Base-by-base conservation (phyloP, 2,797 vertebrate genomes). In the Erithacus rubecula region DNA sequence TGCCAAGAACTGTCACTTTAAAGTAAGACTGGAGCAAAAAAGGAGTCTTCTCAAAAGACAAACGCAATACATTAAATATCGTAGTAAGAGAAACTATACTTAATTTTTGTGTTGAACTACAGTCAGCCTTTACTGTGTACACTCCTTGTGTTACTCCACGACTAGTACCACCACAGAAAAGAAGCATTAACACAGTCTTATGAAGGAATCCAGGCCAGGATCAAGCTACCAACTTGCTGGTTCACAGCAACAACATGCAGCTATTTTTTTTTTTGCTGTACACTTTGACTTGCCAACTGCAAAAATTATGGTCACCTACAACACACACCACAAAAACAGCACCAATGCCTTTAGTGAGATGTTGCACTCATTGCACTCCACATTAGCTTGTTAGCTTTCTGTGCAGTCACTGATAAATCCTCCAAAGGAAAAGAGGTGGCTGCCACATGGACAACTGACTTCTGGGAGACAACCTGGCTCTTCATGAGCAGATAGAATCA, bases 61-160 rank as follows among this genome's bases (percentile, higher is more conserved):
- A n/a, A 39, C 5, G 15, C 20, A 30, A 34, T 27, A 53, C 21
- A 43, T 21, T 60, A 27, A 30, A 47, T 43, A 55, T 27, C n/a
- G 36, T 16, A 56, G 20, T 13, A 69, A 63, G 27, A 49, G 27
- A 63, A 69, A 29, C 9, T 44, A 8, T 69, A 76, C 62, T 83
- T 15, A 49, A 30, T 26, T 63, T 62, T 36, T 44, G 19, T 26
- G 37, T 2, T 76, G 6, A 69, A 37, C 36, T 37, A 37, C 55
- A 49, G 20, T 26, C 0, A 0, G 49, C 16, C 12, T 6, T 19
- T 56, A 36, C 5, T 26, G 6, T 22, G 27, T 21, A 49, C 16
- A 69, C 7, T 29, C 41, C 18, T 47, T 0, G 0, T n/a, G 27
- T 63, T 32, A 43, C 19, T 55, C 23, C 56, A 62, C 43, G 26